Evolutionary conservation across 2,888 invertebrate species (phyloP).

Genomic region (Augochlorella aurata): DNA sequence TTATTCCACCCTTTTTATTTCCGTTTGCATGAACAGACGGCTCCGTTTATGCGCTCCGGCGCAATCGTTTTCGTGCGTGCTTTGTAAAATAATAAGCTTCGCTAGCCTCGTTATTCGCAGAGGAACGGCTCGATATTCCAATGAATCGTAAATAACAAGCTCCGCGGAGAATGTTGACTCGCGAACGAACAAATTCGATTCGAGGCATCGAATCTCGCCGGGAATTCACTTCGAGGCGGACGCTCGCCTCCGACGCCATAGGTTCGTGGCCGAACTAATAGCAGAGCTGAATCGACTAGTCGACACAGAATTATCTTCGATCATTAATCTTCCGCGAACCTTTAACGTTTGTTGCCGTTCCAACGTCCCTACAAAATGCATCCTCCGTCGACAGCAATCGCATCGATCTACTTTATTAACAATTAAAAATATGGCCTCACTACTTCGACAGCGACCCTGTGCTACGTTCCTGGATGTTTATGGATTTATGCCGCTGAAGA

Average conservation of each 20-base stretch:
- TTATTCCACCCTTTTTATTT: neutral
- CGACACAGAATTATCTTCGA: slow-evolving; percentile 23
- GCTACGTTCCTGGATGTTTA: neutral
- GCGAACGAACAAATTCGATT: neutral
- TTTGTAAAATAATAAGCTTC: slow-evolving; percentile 7
- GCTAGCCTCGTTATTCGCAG: neutral
- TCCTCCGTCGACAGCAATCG: neutral
- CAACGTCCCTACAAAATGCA: neutral
- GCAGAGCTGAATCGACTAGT: slow-evolving; percentile 34
- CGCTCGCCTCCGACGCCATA: too few relatives aligned
- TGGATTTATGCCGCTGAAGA: neutral
- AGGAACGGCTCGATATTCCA: neutral
- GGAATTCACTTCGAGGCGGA: neutral
- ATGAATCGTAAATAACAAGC: neutral
- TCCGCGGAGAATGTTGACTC: neutral
- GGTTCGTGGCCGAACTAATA: slow-evolving; percentile 23
- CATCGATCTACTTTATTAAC: slow-evolving; percentile 22
- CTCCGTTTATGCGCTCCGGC: neutral
- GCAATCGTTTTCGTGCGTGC: slow-evolving; percentile 3
- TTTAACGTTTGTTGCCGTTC: slow-evolving; percentile 19
- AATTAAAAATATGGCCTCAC: neutral
- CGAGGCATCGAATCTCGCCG: neutral
- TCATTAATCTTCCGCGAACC: slow-evolving; percentile 21
- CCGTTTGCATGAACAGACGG: neutral
- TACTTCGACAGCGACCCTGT: neutral